A percentile compares a stretch with the other conserved stretches of the same genome.
phyloP scores from a whole-genome alignment of 1,140 invertebrate species.

The Caenorhabditis tropicalis region DNA sequence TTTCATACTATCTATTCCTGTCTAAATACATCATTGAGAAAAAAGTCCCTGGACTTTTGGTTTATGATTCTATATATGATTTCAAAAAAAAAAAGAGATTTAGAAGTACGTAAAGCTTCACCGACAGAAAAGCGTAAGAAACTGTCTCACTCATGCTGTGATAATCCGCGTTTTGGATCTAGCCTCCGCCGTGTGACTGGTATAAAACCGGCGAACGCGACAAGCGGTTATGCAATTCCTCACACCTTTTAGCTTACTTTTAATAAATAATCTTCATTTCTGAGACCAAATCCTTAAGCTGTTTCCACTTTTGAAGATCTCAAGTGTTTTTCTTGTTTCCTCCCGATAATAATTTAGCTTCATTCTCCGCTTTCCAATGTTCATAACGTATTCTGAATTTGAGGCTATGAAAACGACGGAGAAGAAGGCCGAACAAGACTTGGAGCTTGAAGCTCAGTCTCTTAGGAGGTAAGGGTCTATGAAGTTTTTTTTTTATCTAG shows the following conservation, averaged over 20 bases:
- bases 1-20: not conserved
- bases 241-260: conserved; percentile 1
- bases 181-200: not conserved
- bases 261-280: not conserved
- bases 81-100: not conserved
- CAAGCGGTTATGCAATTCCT: conserved; percentile 13
- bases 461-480: not conserved
- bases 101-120: not conserved
- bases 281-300: not conserved
- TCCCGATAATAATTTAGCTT: not conserved
- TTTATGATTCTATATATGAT: not conserved
- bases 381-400: not conserved
- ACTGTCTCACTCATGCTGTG: conserved; percentile 33
- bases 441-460: conserved; percentile 22
- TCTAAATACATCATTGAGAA: not conserved
- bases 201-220: conserved; percentile 35
- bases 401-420: conserved; percentile 26
- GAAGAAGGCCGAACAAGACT: conserved; percentile 1
- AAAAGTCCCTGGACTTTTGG: not conserved
- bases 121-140: not conserved
- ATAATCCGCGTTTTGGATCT: not conserved
- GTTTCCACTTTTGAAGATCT: not conserved
- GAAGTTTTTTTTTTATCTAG: not conserved
- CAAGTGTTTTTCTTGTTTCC: conserved; percentile 1
- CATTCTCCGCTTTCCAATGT: not conserved